A percentile compares a stretch with the other conserved stretches of the same genome.
phyloP scores from a whole-genome alignment of 2,113 vertebrate genomes.

The Copsychus sechellarum region DNA sequence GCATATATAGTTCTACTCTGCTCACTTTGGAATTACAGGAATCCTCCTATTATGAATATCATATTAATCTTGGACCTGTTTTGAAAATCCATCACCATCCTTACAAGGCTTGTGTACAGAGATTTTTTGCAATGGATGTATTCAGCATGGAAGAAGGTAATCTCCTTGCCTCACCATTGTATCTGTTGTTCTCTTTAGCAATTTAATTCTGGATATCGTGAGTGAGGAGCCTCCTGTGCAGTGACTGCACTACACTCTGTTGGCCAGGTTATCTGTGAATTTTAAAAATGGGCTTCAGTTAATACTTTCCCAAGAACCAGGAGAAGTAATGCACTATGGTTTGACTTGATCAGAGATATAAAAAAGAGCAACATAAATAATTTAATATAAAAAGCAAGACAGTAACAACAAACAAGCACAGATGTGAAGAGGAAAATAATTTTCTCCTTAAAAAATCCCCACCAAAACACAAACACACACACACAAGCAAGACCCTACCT shows the following conservation, averaged over 20 bases:
- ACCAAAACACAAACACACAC: not conserved
- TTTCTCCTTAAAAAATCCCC: not conserved
- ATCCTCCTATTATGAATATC: not conserved
- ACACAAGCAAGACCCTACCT: accelerated
- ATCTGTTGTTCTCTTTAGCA: not conserved
- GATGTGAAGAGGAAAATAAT: not conserved
- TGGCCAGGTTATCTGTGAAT: not conserved
- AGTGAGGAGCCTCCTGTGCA: not conserved
- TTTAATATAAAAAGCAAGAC: not conserved
- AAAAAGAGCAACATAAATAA: not conserved
- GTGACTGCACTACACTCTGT: not conserved
- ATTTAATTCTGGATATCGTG: not conserved
- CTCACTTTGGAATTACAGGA: not conserved
- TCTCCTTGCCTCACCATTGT: not conserved
- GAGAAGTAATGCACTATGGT: not conserved
- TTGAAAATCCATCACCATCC: not conserved
- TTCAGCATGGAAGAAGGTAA: not conserved
- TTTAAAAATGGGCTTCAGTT: not conserved
- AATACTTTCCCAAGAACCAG: not conserved
- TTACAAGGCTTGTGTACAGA: not conserved
- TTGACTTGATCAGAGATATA: not conserved
- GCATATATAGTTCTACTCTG: not conserved
- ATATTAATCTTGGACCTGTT: not conserved
- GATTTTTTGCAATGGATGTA: not conserved
- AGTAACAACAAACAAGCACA: not conserved